phyloP scores from a whole-genome alignment of 1,140 invertebrate genomes.

The Ceratosolen fusciceps region DNA sequence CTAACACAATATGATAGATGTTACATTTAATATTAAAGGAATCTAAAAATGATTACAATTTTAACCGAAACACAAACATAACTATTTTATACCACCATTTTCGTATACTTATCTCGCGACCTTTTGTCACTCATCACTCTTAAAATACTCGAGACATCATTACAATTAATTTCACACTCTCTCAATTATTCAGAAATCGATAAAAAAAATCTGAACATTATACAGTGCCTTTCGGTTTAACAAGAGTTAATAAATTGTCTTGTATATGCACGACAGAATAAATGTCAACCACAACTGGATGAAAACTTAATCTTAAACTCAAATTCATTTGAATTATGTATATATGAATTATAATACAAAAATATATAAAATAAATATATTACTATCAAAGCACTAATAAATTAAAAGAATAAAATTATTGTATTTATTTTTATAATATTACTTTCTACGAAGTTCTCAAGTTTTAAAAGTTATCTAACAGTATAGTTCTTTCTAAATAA shows the following conservation, averaged over 20 bases:
- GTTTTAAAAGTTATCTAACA: too few relatives aligned
- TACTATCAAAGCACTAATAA: too few relatives aligned
- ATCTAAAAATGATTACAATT: not conserved
- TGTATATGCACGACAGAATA: not conserved
- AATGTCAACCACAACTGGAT: too few relatives aligned
- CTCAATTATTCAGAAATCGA: not conserved
- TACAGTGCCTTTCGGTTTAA: not conserved
- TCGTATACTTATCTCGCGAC: slow-evolving; percentile 41
- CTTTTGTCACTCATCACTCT: slow-evolving; percentile 41
- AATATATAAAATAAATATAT: too few relatives aligned
- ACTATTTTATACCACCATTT: not conserved
- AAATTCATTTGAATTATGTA: too few relatives aligned
- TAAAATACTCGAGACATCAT: slow-evolving; percentile 27
- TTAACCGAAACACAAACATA: not conserved
- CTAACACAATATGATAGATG: too few relatives aligned
- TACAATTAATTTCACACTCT: not conserved
- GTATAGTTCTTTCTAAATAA: too few relatives aligned
- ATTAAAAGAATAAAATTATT: too few relatives aligned
- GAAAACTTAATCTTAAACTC: too few relatives aligned
- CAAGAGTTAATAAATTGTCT: slow-evolving; percentile 10
- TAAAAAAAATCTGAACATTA: slow-evolving; percentile 1
- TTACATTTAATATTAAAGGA: not conserved
- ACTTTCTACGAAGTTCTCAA: too few relatives aligned
- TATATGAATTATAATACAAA: too few relatives aligned
- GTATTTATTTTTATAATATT: too few relatives aligned